Conservation (phyloP, 30 jellyfish, hydroid and myxozoan species). For the Aurelia sp. region DNA sequence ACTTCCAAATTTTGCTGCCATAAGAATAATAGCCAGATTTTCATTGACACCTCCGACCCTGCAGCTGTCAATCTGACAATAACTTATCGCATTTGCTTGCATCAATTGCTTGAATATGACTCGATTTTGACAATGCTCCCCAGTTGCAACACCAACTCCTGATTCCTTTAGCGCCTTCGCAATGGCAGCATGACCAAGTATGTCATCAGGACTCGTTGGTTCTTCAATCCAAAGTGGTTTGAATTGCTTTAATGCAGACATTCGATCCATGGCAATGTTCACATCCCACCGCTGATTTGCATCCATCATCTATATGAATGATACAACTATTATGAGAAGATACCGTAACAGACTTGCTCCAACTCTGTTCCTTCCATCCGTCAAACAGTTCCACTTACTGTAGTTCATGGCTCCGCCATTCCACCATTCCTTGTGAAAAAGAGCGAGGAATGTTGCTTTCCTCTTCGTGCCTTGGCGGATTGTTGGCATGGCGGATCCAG, state of each 20-base stretch:
- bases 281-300: constrained; percentile 91
- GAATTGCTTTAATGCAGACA: constrained; percentile 58
- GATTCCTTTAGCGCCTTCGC: constrained; percentile 54
- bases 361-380: too few relatives aligned
- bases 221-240: constrained; percentile 89
- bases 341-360: too few relatives aligned
- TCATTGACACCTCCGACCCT: constrained; percentile 92
- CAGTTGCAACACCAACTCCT: constrained; percentile 87
- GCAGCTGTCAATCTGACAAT: constrained; percentile 87
- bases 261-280: constrained; percentile 58
- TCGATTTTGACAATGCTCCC: constrained; percentile 85
- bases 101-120: constrained; percentile 81
- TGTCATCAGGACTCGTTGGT: constrained; percentile 88
- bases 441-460: too few relatives aligned
- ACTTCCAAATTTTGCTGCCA: constrained; percentile 86
- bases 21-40: constrained; percentile 75
- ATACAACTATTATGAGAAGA: too few relatives aligned
- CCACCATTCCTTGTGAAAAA: too few relatives aligned
- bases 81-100: constrained; percentile 75
- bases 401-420: too few relatives aligned
- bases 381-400: too few relatives aligned
- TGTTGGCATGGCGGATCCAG: too few relatives aligned
- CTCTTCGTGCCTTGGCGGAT: too few relatives aligned
- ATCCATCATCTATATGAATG: constrained; percentile 78
- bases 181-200: constrained; percentile 85